Conservation (phyloP, 2,888 invertebrate genomes). For the Malthinus seriepunctatus region DNA sequence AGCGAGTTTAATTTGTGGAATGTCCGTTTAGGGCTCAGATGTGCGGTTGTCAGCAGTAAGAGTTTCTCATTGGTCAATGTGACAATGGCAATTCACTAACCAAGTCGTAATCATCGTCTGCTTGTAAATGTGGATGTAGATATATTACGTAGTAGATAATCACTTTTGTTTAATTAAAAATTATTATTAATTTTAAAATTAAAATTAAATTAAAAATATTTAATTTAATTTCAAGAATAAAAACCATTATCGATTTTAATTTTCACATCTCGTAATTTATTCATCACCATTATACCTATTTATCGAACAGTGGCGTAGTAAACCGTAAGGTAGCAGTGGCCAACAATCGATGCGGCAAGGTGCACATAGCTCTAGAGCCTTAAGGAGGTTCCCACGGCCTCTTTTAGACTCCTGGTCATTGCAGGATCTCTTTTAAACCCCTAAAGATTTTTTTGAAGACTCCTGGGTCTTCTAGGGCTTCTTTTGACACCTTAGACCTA, state of each 20-base stretch:
- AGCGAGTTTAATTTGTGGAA: conserved; percentile 39
- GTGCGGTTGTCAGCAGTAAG: conserved; percentile 41
- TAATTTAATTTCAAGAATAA: background rate
- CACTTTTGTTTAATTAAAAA: background rate
- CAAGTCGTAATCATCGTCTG: conserved; percentile 29
- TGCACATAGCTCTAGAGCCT: too few relatives aligned
- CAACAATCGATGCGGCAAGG: too few relatives aligned
- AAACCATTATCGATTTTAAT: background rate
- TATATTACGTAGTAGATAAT: conserved; percentile 3
- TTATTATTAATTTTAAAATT: background rate
- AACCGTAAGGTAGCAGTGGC: too few relatives aligned
- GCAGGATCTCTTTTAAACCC: too few relatives aligned
- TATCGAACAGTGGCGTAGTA: too few relatives aligned
- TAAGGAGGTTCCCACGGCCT: too few relatives aligned
- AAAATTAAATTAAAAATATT: background rate
- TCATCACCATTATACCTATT: too few relatives aligned
- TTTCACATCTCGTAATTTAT: too few relatives aligned
- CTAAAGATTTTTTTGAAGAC: too few relatives aligned
- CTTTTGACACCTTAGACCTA: too few relatives aligned
- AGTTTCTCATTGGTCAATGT: conserved; percentile 42
- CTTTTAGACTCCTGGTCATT: too few relatives aligned
- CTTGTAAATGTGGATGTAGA: conserved; percentile 16
- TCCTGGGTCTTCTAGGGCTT: too few relatives aligned
- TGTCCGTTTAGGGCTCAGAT: conserved; percentile 42
- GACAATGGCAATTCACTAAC: conserved; percentile 40